Evolutionary conservation across 2,888 invertebrate species (phyloP).

Genomic region (Liposcelis brunnea): DNA sequence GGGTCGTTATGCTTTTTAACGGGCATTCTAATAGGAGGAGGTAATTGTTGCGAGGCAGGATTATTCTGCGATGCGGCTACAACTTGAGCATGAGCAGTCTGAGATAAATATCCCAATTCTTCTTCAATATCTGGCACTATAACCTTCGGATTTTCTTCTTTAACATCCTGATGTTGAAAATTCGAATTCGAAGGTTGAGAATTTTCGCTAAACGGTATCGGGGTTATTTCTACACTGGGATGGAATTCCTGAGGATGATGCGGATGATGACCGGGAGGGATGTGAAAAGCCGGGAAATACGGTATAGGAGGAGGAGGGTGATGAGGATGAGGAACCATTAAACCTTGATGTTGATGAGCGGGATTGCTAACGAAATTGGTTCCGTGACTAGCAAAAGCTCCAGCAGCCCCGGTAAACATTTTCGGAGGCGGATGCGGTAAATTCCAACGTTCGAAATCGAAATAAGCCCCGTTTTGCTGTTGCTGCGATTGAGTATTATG

Average conservation of each 20-base stretch:
- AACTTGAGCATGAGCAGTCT: slow-evolving; percentile 21
- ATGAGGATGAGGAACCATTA: slow-evolving; percentile 46
- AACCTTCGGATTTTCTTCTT: slow-evolving; percentile 61
- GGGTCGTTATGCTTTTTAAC: slow-evolving; percentile 34
- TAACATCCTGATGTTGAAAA: slow-evolving; percentile 18
- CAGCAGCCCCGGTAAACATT: slow-evolving; percentile 43
- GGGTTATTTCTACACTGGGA: slow-evolving; percentile 45
- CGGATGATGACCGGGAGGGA: slow-evolving; percentile 34
- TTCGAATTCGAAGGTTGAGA: slow-evolving; percentile 4
- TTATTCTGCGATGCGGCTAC: slow-evolving; percentile 23
- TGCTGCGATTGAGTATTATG: slow-evolving; percentile 21
- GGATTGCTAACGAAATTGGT: slow-evolving; percentile 23
- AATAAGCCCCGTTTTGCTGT: slow-evolving; percentile 51
- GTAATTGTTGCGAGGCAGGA: slow-evolving; percentile 20
- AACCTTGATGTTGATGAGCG: slow-evolving; percentile 40
- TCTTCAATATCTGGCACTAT: slow-evolving; percentile 80
- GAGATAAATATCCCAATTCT: slow-evolving; percentile 64
- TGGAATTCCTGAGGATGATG: slow-evolving; percentile 45
- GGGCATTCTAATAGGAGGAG: slow-evolving; percentile 15
- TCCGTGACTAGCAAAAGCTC: slow-evolving; percentile 30
- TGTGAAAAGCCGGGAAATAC: slow-evolving; percentile 55
- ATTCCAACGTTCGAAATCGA: slow-evolving; percentile 70
- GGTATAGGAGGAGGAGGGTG: slow-evolving; percentile 46
- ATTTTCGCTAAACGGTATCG: slow-evolving; percentile 24
- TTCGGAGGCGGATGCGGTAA: slow-evolving; percentile 49